Percentiles rank a stretch among this genome's conserved stretches.
These are phyloP conservation scores for Camptogramma bilineatum DNA, from an alignment of 2,888 invertebrate species.

Conservation along the genomic window DNA sequence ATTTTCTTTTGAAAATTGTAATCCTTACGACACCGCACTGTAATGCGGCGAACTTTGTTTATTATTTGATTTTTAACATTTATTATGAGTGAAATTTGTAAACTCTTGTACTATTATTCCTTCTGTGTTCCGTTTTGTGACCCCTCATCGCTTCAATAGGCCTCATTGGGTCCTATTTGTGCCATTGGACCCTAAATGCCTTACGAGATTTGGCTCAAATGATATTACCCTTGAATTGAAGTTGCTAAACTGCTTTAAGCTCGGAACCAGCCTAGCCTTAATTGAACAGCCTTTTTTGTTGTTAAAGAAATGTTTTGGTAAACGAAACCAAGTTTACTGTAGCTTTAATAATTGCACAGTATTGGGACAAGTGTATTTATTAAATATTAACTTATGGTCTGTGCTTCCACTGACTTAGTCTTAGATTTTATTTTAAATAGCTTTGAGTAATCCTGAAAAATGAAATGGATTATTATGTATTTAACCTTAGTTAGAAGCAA, in stretches of 20 bases:
- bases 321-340: background rate
- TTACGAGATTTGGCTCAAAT: conserved; percentile 48
- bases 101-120: background rate
- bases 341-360: background rate
- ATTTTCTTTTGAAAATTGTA: no score
- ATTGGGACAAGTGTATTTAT: background rate
- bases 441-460: no score
- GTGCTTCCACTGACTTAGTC: no score
- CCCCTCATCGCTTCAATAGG: conserved; percentile 52
- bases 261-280: conserved; percentile 8
- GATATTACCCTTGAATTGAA: conserved; percentile 31
- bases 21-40: no score
- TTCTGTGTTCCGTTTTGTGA: conserved; percentile 46
- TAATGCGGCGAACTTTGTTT: no score
- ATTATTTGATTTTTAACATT: no score
- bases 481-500: no score
- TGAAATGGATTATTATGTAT: no score
- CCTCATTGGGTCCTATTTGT: conserved; percentile 52
- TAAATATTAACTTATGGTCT: no score
- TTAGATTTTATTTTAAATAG: no score
- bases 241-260: conserved; percentile 19
- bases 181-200: conserved; percentile 49
- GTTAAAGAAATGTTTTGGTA: background rate
- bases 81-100: conserved; percentile 4
- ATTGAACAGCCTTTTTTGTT: conserved; percentile 13